Conservation (phyloP, 1,140 invertebrate genomes). For the Sesamia nonagrioides region DNA sequence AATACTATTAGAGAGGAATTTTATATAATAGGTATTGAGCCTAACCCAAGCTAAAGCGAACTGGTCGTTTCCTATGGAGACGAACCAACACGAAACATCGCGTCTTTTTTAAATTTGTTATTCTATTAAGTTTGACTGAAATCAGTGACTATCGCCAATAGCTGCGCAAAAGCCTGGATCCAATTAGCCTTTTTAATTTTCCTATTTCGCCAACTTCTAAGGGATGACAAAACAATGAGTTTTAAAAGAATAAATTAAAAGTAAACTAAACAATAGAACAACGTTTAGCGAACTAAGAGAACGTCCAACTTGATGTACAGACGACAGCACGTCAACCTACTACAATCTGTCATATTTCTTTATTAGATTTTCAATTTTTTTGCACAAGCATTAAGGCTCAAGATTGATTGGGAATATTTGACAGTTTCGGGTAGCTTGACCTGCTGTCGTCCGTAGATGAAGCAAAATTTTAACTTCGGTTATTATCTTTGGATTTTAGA, state of each 20-base stretch:
- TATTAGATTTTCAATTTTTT: no score
- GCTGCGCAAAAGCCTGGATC: neutral
- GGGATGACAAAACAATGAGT: conserved; percentile 47
- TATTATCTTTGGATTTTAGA: conserved; percentile 45
- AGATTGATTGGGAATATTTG: no score
- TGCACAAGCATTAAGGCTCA: no score
- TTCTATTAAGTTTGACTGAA: neutral
- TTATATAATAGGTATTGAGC: no score
- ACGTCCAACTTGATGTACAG: conserved; percentile 27
- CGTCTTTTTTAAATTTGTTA: neutral
- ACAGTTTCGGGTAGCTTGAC: no score
- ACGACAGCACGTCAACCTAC: no score
- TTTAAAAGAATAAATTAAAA: conserved; percentile 48
- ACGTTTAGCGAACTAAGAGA: conserved; percentile 32
- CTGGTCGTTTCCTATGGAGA: no score
- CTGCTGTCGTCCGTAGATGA: no score
- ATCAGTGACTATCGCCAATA: neutral
- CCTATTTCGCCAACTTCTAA: conserved; percentile 20
- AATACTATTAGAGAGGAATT: no score
- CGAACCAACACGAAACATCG: no score
- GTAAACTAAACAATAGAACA: conserved; percentile 42
- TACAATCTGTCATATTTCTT: no score
- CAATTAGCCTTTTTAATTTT: conserved; percentile 30
- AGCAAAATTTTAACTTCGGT: conserved; percentile 35
- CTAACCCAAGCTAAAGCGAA: no score